A percentile compares a stretch with the other conserved stretches of the same genome.
phyloP scores from a whole-genome alignment of 2,113 vertebrate species.

The Eleginops maclovinus region DNA sequence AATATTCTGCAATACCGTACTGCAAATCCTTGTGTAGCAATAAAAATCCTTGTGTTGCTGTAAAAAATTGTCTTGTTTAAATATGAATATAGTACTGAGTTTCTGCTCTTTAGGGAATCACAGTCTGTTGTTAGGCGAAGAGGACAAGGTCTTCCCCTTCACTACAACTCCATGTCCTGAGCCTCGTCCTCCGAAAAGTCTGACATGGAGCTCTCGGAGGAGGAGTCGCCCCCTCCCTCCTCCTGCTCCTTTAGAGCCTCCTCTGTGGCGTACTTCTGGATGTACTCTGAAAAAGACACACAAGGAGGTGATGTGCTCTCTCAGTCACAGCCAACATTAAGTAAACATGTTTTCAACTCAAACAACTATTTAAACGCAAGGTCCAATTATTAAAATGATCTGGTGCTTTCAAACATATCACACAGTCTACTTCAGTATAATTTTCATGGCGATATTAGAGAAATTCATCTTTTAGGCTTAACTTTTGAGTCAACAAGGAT shows the following conservation, averaged over 20 bases:
- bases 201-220: conserved; percentile 99
- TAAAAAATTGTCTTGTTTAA: conserved; percentile 98
- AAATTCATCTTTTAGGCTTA: not conserved
- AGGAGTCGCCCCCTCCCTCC: conserved; percentile 95
- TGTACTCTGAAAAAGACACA: conserved; percentile 89
- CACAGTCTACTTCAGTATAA: not conserved
- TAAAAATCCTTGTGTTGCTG: conserved; percentile 93
- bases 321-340: not conserved
- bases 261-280: conserved; percentile 99
- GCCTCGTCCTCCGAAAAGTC: conserved; percentile 99
- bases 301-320: not conserved
- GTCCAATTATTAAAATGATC: not conserved
- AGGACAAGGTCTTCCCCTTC: conserved; percentile 67
- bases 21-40: conserved; percentile 90
- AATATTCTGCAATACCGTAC: conserved; percentile 87
- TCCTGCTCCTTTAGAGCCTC: conserved; percentile 99
- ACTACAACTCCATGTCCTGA: conserved; percentile 99
- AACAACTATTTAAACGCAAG: not conserved
- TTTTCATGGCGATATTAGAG: not conserved
- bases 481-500: not conserved
- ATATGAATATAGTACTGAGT: conserved; percentile 99
- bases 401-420: not conserved
- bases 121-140: conserved; percentile 82
- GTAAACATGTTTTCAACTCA: too few species aligned
- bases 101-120: conserved; percentile 95